Percentiles rank a stretch among this genome's conserved stretches.
These are phyloP conservation scores for Diachasma alloeum DNA, from an alignment of 1,140 invertebrate species.

Conservation along the genomic window DNA sequence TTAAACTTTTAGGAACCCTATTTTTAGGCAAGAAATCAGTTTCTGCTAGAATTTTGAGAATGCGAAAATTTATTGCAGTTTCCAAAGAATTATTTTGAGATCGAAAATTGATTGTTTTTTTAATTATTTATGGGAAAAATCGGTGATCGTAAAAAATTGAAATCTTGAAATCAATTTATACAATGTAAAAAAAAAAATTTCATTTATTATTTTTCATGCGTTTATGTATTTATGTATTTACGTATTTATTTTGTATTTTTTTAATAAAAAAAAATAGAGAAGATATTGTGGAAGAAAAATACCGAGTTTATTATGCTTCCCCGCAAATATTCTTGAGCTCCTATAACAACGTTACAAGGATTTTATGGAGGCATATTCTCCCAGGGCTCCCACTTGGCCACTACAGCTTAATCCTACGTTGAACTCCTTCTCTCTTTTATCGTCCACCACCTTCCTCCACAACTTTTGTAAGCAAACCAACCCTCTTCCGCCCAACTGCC, in stretches of 20 bases:
- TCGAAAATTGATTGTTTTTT: too few species aligned
- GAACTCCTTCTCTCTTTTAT: conserved; percentile 15
- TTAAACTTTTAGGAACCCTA: too few species aligned
- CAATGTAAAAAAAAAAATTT: too few species aligned
- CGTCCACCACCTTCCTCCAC: neutral
- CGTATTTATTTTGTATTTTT: too few species aligned
- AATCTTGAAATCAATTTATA: too few species aligned
- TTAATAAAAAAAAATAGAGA: neutral
- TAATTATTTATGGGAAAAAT: too few species aligned
- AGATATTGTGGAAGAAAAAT: neutral
- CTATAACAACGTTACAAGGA: conserved; percentile 33
- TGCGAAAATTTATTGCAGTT: too few species aligned
- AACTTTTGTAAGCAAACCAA: conserved; percentile 16
- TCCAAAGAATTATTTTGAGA: too few species aligned
- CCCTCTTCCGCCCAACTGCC: conserved; percentile 25
- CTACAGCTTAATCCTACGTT: conserved; percentile 15
- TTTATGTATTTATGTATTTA: too few species aligned
- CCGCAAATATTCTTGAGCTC: conserved; percentile 13
- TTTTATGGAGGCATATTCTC: conserved; percentile 25
- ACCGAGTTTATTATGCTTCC: neutral
- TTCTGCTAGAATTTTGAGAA: too few species aligned
- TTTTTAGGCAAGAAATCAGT: too few species aligned
- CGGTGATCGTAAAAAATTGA: too few species aligned
- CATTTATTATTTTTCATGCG: neutral
- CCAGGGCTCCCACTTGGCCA: conserved; percentile 25